phyloP scores from a whole-genome alignment of 1,140 invertebrate species.

The Drosophila ironensis region DNA sequence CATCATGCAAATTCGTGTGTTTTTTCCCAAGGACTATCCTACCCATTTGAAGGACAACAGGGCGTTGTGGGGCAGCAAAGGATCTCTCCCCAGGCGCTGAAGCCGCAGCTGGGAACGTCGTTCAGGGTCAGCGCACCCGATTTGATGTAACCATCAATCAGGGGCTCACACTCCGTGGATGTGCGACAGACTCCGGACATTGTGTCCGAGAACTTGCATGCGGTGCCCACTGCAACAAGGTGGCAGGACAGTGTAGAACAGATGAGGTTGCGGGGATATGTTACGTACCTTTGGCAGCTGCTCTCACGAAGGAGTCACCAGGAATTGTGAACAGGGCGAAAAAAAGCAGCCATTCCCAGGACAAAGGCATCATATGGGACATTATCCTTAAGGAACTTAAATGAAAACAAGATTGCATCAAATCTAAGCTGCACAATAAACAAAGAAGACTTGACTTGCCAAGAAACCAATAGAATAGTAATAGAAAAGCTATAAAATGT shows the following conservation, averaged over 20 bases:
- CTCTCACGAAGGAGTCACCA: no score
- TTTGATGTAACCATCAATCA: conserved; percentile 44
- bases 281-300: not conserved
- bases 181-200: conserved; percentile 39
- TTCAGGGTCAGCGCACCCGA: conserved; percentile 7
- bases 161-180: conserved; percentile 38
- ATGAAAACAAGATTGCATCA: no score
- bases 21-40: no score
- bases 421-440: no score
- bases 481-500: no score
- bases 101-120: conserved; percentile 59
- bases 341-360: no score
- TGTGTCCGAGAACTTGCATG: conserved; percentile 21
- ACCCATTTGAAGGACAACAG: conserved; percentile 37
- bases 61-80: conserved; percentile 59
- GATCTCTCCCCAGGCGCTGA: conserved; percentile 53
- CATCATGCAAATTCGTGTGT: no score
- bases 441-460: no score
- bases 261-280: not conserved
- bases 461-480: no score
- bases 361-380: no score
- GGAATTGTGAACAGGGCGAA: no score
- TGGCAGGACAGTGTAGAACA: not conserved
- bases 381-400: no score
- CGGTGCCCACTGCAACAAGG: conserved; percentile 37